Evolutionary conservation across 2,797 vertebrate genomes (phyloP), one percentile per base, ranked within the genome.

Genomic region (Ctenopoma kingsleyae): DNA sequence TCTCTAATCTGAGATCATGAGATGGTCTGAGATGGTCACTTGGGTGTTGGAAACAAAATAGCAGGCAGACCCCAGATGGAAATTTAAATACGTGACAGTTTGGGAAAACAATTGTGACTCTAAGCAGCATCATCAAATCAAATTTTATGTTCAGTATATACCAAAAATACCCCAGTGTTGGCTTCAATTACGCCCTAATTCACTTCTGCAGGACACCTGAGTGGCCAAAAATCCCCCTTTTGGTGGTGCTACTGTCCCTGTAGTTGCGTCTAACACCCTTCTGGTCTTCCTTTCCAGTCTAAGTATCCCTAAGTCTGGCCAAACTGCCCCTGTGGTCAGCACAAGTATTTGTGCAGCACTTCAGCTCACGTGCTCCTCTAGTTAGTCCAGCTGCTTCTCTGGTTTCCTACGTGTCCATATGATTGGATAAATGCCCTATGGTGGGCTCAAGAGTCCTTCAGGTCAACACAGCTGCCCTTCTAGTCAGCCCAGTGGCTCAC

Each of bases 81-180:
- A 56, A 58, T 68, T 52, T 52, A 73, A 78, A 48, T n/a, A 20
- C 2, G 8, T 48, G 46, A 49, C 30, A 38, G 12, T 12, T 11
- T 13, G 25, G 16, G 27, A 1, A 12, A 20, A 9, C 52, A 25
- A 30, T 8, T 30, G 6, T 1, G 30, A 30, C 30, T 30, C 30
- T 30, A 30, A 30, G 30, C 30, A 30, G 30, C 6, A 7, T 8
- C 30, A 30, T 30, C 30, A 30, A 30, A 30, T 30, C 30, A 30
- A 8, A 30, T 30, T 30, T 30, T 8, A 30, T 30, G 30, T 30
- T 8, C 30, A 30, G 30, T 30, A 7, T 8, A 30, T 30, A 30
- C 6, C 30, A 30, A 8, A 30, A 20, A 30, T 11, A 2, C n/a
- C 4, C 2, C 38, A 5, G 6, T 1, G 1, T 41, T 6, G 13